Conservation (phyloP, 2,113 vertebrate genomes). For the Pituophis catenifer region DNA sequence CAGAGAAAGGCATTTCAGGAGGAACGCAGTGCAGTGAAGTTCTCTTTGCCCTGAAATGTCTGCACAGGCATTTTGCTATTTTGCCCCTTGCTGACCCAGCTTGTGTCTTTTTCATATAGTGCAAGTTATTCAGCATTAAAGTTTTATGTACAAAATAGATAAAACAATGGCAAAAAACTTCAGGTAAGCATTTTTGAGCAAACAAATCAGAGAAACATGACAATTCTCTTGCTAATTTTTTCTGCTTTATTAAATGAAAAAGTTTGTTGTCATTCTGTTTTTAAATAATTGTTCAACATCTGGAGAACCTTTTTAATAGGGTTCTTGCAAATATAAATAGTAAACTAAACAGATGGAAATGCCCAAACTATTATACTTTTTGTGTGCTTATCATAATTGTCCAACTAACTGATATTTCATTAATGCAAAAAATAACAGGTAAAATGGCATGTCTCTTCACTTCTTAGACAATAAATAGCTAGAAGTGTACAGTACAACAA, state of each 20-base stretch:
- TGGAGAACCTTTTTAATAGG: background rate
- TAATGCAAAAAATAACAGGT: background rate
- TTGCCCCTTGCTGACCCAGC: no score
- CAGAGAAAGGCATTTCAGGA: background rate
- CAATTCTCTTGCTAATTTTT: background rate
- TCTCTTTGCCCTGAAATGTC: background rate
- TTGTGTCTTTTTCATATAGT: background rate
- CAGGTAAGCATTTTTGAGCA: background rate
- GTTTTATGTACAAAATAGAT: background rate
- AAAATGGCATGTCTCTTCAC: background rate
- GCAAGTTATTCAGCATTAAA: background rate
- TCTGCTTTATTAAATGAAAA: background rate
- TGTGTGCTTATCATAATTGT: background rate
- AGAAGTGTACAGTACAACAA: background rate
- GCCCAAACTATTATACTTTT: background rate
- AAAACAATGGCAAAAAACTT: background rate
- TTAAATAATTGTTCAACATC: background rate
- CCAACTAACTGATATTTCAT: background rate
- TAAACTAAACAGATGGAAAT: background rate
- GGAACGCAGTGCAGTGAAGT: background rate
- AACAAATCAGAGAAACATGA: background rate
- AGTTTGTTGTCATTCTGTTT: background rate
- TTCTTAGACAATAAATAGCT: background rate
- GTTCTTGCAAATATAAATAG: background rate
- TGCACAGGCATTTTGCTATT: background rate